Percentiles rank a stretch among this genome's conserved stretches.
phyloP scores from a whole-genome alignment of 2,888 invertebrate genomes.

The Aricia artaxerxes region DNA sequence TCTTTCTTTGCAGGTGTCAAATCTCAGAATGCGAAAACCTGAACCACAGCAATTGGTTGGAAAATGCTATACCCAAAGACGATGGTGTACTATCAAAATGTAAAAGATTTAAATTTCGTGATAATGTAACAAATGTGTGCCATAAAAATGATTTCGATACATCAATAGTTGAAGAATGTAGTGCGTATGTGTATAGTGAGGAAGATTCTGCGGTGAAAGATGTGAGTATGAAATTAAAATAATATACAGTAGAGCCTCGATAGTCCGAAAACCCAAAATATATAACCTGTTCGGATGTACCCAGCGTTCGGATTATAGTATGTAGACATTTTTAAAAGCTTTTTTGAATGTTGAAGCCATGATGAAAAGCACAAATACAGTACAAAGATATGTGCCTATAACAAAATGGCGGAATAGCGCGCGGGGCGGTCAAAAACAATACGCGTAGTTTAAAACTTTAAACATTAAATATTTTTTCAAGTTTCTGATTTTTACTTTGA shows the following conservation, averaged over 20 bases:
- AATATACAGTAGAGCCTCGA: no score
- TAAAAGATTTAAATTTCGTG: slow-evolving; percentile 53
- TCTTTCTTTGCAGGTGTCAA: slow-evolving; percentile 58
- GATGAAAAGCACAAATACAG: no score
- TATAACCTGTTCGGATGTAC: no score
- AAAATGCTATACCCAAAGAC: slow-evolving; percentile 73
- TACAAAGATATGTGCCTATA: no score
- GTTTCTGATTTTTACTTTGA: neutral
- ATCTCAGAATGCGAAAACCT: slow-evolving; percentile 54
- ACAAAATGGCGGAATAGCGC: no score
- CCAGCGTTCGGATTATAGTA: no score
- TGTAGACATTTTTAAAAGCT: no score
- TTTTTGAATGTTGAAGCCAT: no score
- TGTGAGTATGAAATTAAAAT: slow-evolving; percentile 54
- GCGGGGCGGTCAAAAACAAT: no score
- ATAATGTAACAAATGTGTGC: slow-evolving; percentile 53
- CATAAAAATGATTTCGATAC: slow-evolving; percentile 57
- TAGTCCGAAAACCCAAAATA: no score
- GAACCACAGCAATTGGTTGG: slow-evolving; percentile 68
- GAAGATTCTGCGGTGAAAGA: slow-evolving; percentile 77
- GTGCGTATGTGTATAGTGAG: slow-evolving; percentile 49
- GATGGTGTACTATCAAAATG: slow-evolving; percentile 71
- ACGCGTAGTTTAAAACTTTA: no score
- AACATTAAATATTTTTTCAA: no score
- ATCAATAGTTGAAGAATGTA: slow-evolving; percentile 44